A percentile compares a stretch with the other conserved stretches of the same genome.
Evolutionary conservation across 2,797 vertebrate genomes (phyloP).

Genomic region (Phaenicophaeus curvirostris): DNA sequence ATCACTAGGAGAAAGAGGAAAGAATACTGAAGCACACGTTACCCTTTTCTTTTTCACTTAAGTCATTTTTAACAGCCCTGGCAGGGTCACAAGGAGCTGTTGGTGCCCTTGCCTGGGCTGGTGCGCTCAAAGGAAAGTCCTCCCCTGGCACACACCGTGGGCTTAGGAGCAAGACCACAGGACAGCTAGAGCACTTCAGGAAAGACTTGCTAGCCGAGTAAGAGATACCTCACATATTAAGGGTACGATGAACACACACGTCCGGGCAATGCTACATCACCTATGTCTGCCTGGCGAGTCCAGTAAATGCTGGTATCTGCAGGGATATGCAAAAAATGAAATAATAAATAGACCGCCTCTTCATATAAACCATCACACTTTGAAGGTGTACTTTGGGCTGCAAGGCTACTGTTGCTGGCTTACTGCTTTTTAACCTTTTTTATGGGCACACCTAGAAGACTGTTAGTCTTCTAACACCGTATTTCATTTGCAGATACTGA

Average conservation of each 20-base stretch:
- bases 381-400: not conserved
- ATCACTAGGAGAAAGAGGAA: not conserved
- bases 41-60: not conserved
- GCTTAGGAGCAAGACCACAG: not conserved
- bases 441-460: not conserved
- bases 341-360: not conserved
- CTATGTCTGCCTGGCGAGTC: not conserved
- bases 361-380: not conserved
- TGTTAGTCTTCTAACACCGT: not conserved
- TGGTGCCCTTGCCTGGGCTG: not conserved
- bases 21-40: not conserved
- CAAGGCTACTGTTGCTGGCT: not conserved
- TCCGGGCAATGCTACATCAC: not conserved
- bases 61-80: not conserved
- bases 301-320: fast-evolving
- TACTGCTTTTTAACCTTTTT: not conserved
- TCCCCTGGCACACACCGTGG: not conserved
- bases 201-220: not conserved
- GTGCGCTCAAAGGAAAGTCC: not conserved
- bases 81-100: not conserved
- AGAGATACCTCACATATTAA: not conserved
- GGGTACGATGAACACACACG: fast-evolving
- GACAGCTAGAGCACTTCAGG: not conserved
- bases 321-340: not conserved
- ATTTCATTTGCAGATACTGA: not conserved